Evolutionary conservation across 2,797 vertebrate species (phyloP), one percentile per base, ranked within the genome.

Genomic region (Diceros bicornis): DNA sequence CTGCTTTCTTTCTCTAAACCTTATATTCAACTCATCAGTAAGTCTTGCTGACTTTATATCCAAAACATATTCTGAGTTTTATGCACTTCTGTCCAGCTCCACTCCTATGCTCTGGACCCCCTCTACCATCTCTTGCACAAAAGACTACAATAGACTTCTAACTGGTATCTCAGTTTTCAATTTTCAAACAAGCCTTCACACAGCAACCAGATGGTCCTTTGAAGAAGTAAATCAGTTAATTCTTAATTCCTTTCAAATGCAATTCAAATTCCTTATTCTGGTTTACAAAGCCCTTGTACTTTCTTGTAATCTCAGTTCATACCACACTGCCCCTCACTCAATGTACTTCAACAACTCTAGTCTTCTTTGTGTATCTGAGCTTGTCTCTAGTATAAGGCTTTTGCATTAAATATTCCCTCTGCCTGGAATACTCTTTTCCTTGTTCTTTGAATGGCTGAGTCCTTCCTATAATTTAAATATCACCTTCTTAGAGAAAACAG

Each of bases 241-340:
- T 88, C 52, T 27, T 20, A 18, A 20, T 57, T 55, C 62, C 25
- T 79, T 96, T 79, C 85, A 92, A 85, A 93, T 68, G 23, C 14
- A 57, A 64, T 77, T 88, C 7, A 92, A 71, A 88, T 85, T 66
- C 16, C 32, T 66, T 62, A 77, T 6, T 27, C n/a, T 59, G n/a
- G 17, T 81, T 92, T 68, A 27, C 32, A 82, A 87, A 81, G 3
- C 2, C 5, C 23, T 75, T 92, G 47, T 21, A 25, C 66, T 93
- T 94, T 52, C 29, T 44, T 81, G 9, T 25, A 74, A 78, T 61
- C 85, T 75, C 7, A 81, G 89, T 97, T 95, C 23, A 55, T 69
- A 90, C 0, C 0, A 14, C 89, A 74, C 13, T 62, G 34, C 1
- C 0, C 0, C 18, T 91, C 11, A 57, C 2, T 81, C 17, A 47